Evolutionary conservation across 2,113 vertebrate genomes (phyloP), one percentile per base, ranked within the genome.

Genomic region (Podiceps cristatus): DNA sequence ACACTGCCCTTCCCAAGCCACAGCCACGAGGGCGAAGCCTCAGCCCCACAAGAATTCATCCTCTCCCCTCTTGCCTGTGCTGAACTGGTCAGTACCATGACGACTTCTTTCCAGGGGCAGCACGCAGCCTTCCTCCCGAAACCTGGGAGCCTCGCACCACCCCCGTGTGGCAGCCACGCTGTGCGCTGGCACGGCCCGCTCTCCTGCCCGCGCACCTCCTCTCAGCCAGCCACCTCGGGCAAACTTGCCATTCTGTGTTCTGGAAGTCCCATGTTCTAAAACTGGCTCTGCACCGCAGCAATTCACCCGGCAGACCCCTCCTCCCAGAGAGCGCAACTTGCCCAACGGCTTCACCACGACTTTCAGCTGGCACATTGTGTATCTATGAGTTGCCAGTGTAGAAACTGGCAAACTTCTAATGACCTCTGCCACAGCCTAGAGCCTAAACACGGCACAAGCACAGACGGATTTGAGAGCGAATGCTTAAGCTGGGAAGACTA

Each of bases 341-440:
- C 74, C 44, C 68, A 20, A 25, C 11, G 8, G 20, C 20, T 47
- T 20, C 45, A 47, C 24, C 60, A 22, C 44, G 69, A 4, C 35
- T 31, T 62, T 15, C 60, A 12, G 4, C 3, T 28, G 25, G 59
- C 15, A 31, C 7, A 1, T 4, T 9, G n/a, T 18, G 1, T 5
- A n/a, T 16, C 71, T n/a, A 2, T 31, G 11, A 23, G 37, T 35
- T n/a, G n/a, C n/a, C n/a, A 49, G 5, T 13, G 17, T 0, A 49
- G 16, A 71, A 69, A 85, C 37, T 4, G 37, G 2, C 25, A 67
- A 29, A 8, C 13, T 87, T 52, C 58, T 25, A 10, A 24, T 8
- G n/a, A 75, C 16, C 35, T 3, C 10, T 35, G 31, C 59, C 35
- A 33, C 31, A 63, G 53, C 12, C 5, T 4, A 11, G 22, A 84